Evolutionary conservation across 2,113 vertebrate genomes (phyloP).

Genomic region (Oncorhynchus clarkii): DNA sequence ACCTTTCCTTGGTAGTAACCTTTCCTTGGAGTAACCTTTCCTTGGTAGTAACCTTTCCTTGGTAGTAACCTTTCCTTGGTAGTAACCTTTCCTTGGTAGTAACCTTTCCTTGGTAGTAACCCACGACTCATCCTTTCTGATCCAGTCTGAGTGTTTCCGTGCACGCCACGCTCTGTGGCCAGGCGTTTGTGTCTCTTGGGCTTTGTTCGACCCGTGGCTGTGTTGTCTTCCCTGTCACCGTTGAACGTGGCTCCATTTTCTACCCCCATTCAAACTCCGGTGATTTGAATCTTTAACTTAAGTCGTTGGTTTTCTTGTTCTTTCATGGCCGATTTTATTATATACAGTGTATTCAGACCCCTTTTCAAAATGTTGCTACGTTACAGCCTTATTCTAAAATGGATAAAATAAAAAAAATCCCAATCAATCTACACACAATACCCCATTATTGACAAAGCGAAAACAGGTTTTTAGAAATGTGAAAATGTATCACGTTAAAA

Average conservation of each 20-base stretch:
- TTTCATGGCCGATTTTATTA: constrained; percentile 71
- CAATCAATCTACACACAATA: too few relatives aligned
- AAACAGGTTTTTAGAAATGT: too few relatives aligned
- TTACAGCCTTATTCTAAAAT: too few relatives aligned
- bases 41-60: background rate
- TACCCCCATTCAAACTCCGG: constrained; percentile 35
- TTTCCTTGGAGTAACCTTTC: too few relatives aligned
- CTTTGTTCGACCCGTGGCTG: constrained; percentile 53
- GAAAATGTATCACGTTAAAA: too few relatives aligned
- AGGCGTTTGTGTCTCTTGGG: constrained; percentile 40
- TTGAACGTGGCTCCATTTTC: constrained; percentile 9
- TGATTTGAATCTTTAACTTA: constrained; percentile 57
- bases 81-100: background rate
- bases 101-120: constrained; percentile 53
- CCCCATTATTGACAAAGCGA: too few relatives aligned
- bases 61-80: too few relatives aligned
- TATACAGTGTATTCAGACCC: too few relatives aligned
- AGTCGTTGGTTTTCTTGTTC: constrained; percentile 76
- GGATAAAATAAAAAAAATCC: too few relatives aligned
- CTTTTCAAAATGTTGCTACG: too few relatives aligned
- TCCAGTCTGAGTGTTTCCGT: constrained; percentile 63
- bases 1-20: too few relatives aligned
- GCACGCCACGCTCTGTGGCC: constrained; percentile 33
- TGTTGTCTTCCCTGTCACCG: constrained; percentile 26
- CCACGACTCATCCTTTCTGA: constrained; percentile 69